These are phyloP conservation scores for Lasius platythorax DNA, from an alignment of 2,888 invertebrate species.

Conservation along the genomic window DNA sequence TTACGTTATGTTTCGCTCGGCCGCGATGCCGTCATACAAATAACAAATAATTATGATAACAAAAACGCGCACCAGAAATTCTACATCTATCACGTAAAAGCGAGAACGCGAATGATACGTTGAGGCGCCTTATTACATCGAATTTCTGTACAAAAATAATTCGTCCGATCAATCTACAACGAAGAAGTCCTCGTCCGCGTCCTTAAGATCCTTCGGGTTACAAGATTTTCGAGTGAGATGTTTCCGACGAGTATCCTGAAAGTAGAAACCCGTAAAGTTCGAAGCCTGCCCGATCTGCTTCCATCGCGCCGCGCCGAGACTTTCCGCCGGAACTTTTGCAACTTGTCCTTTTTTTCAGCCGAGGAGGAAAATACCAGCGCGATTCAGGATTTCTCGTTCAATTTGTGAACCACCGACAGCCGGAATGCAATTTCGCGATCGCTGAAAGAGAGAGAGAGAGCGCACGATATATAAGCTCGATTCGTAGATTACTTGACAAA, in stretches of 20 bases:
- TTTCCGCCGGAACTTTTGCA: conserved; percentile 29
- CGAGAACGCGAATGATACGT: not conserved
- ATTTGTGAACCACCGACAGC: conserved; percentile 58
- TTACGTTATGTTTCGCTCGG: not conserved
- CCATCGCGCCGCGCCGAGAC: conserved; percentile 16
- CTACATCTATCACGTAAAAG: not conserved
- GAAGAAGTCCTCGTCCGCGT: conserved; percentile 59
- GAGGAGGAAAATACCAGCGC: conserved; percentile 47
- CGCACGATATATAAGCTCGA: conserved; percentile 19
- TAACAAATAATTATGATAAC: conserved; percentile 23
- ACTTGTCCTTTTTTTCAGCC: conserved; percentile 28
- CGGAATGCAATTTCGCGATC: conserved; percentile 58
- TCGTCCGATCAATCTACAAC: conserved; percentile 51
- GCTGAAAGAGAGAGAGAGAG: conserved; percentile 48
- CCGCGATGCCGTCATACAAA: not conserved
- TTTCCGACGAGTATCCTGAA: conserved; percentile 12
- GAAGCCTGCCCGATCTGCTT: conserved; percentile 21
- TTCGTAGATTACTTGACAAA: conserved; percentile 24
- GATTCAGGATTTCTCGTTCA: conserved; percentile 67
- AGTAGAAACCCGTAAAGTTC: conserved; percentile 36
- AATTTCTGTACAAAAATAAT: conserved; percentile 55
- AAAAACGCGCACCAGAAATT: not conserved
- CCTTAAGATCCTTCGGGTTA: conserved; percentile 12
- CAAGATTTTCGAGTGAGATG: conserved; percentile 30
- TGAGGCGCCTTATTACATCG: not conserved